phyloP scores from a whole-genome alignment of 2,797 vertebrate species.

The Ptychadena robeensis region DNA sequence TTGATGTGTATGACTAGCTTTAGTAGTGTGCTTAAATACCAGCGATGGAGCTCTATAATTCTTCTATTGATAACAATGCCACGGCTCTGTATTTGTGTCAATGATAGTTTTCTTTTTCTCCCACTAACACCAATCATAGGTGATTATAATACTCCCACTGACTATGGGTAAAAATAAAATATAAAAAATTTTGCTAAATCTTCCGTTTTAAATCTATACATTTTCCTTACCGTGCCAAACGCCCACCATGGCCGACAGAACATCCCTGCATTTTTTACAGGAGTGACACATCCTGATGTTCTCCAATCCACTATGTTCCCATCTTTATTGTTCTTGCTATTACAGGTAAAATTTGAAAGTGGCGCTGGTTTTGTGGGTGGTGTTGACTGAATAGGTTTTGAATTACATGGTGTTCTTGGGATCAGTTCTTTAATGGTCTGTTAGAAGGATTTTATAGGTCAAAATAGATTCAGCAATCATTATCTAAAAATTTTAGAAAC shows the following conservation, averaged over 20 bases:
- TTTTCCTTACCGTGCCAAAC: conserved; percentile 20
- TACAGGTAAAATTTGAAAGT: background rate
- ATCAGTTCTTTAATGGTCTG: conserved; percentile 14
- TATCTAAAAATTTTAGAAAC: background rate
- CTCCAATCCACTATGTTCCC: conserved; percentile 33
- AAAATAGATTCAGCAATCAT: background rate
- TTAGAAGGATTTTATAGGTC: background rate
- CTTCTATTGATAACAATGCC: too few relatives aligned
- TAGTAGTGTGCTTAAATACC: too few relatives aligned
- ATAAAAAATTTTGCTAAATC: background rate
- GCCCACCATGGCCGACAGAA: conserved; percentile 16
- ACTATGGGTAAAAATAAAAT: too few relatives aligned
- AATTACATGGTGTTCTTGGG: background rate
- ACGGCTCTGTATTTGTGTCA: too few relatives aligned
- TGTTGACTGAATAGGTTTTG: background rate
- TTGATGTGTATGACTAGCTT: too few relatives aligned
- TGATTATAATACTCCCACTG: too few relatives aligned
- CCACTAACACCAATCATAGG: too few relatives aligned
- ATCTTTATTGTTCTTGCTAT: background rate
- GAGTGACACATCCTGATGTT: conserved; percentile 22
- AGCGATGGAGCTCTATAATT: too few relatives aligned
- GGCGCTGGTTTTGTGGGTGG: background rate
- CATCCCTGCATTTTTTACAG: conserved; percentile 17
- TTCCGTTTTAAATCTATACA: background rate
- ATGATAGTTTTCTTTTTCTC: too few relatives aligned